Conservation (phyloP, 1,140 invertebrate species). For the Eubasilissa regina region DNA sequence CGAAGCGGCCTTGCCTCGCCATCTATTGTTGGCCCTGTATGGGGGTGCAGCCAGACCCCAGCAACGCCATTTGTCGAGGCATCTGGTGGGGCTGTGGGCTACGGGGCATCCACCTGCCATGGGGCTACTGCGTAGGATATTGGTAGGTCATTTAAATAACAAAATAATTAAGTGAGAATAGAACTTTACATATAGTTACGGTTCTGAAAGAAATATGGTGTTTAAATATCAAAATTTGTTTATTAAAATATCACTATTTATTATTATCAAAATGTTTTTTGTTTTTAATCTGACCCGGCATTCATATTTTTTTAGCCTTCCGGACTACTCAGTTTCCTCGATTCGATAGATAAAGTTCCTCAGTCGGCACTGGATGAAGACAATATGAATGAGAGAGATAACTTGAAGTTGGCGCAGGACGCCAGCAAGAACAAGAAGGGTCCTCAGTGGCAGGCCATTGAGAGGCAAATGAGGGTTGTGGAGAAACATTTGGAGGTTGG, state of each 20-base stretch:
- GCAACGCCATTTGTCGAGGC: slow-evolving; percentile 93
- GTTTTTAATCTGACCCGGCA: no score
- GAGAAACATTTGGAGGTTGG: slow-evolving; percentile 83
- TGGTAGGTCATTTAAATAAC: slow-evolving; percentile 74
- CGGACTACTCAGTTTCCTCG: slow-evolving; percentile 92
- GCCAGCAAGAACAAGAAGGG: slow-evolving; percentile 77
- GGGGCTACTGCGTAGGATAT: slow-evolving; percentile 88
- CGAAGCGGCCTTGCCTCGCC: slow-evolving; percentile 96
- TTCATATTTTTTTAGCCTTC: slow-evolving; percentile 76
- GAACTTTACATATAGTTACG: no score
- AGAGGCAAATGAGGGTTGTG: slow-evolving; percentile 82
- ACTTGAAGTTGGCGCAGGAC: slow-evolving; percentile 94
- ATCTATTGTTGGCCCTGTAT: slow-evolving; percentile 94
- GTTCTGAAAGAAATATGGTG: no score
- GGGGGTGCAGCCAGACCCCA: slow-evolving; percentile 63
- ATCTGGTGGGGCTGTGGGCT: slow-evolving; percentile 98
- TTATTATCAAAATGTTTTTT: no score
- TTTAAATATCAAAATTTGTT: no score
- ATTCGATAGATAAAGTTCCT: slow-evolving; percentile 90
- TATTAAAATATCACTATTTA: no score
- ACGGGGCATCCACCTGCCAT: slow-evolving; percentile 94
- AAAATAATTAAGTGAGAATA: no score
- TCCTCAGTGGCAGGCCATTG: slow-evolving; percentile 80
- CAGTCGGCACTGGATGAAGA: slow-evolving; percentile 78
- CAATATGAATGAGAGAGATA: slow-evolving; percentile 89